Evolutionary conservation across 2,113 vertebrate species (phyloP).

Genomic region (Hoplias malabaricus): DNA sequence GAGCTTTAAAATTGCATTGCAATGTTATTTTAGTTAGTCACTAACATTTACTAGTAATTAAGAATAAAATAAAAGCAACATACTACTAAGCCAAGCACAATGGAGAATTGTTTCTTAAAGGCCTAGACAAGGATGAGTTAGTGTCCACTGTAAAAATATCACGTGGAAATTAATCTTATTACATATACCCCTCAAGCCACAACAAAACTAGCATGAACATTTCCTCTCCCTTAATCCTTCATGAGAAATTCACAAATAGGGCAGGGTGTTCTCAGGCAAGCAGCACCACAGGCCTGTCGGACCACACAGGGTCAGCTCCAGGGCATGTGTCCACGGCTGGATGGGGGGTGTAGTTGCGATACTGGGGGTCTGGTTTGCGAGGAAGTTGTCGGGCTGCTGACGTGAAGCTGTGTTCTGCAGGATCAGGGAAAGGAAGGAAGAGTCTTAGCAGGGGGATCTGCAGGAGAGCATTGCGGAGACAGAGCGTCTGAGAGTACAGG

Average conservation of each 20-base stretch:
- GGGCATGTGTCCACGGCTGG: slow-evolving; percentile 19
- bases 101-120: too few relatives aligned
- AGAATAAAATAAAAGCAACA: too few relatives aligned
- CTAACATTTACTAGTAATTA: too few relatives aligned
- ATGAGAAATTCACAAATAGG: slow-evolving; percentile 14
- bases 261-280: not conserved
- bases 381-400: not conserved
- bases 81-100: too few relatives aligned
- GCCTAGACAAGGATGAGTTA: too few relatives aligned
- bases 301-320: slow-evolving; percentile 51
- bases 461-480: slow-evolving; percentile 59
- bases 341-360: not conserved
- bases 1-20: too few relatives aligned
- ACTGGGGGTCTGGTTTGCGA: not conserved
- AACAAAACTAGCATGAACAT: not conserved
- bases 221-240: not conserved
- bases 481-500: slow-evolving; percentile 44
- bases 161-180: not conserved
- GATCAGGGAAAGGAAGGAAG: slow-evolving; percentile 65
- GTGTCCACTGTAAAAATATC: too few relatives aligned
- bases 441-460: slow-evolving; percentile 64
- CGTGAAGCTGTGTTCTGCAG: slow-evolving; percentile 4
- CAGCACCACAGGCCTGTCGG: not conserved
- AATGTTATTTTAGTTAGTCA: too few relatives aligned
- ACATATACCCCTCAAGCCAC: not conserved